Base-by-base conservation (phyloP, 2,888 invertebrate genomes). In the Pristionchus japonicus region DNA sequence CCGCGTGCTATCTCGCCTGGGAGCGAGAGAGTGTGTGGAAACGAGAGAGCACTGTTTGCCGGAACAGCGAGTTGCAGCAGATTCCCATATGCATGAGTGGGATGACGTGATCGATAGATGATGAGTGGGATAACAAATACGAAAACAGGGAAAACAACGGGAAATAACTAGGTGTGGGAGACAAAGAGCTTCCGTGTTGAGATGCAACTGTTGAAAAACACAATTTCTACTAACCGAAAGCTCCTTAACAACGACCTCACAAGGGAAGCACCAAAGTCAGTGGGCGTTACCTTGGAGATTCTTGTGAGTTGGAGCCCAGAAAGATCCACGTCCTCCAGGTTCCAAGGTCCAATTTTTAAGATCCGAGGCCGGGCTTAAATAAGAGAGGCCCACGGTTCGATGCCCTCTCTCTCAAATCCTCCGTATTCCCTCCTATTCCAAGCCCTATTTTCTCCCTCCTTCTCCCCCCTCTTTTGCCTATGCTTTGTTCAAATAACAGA, bases 401-500 rank as follows among this genome's bases (percentile, higher is more conserved):
- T 52, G 52, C 52, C 20, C 52, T 52, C 20, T 52, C 20, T 23
- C 52, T 4, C 20, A 15, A 52, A 52, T 52, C 52, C 52, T 17
- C 20, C 17, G 52, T 20, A 52, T 52, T 52, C 23, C 52, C 20
- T 6, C 2, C 74, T 27, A 43, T 31, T 43, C 15, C 70, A 27
- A 86, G 67, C 86, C 82, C 80, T 64, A 82, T 85, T 87, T 89
- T 88, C 89, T 80, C 27, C 74, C 43, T 20, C 74, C 67, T 43
- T 64, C 67, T 57, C 37, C 82, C 61, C 64, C 74, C 43, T 20
- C 74, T 49, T 43, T 64, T 49, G 52, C 37, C 82, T 61, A 43
- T 87, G 7, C 64, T 27, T 31, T 64, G 64, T 31, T 27, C 31
- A 64, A 64, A 64, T 27, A 64, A 31, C 64, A n/a, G 52, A 52